These are phyloP conservation scores for Capitulum mitella DNA, from an alignment of 2,888 invertebrate species.

Conservation along the genomic window DNA sequence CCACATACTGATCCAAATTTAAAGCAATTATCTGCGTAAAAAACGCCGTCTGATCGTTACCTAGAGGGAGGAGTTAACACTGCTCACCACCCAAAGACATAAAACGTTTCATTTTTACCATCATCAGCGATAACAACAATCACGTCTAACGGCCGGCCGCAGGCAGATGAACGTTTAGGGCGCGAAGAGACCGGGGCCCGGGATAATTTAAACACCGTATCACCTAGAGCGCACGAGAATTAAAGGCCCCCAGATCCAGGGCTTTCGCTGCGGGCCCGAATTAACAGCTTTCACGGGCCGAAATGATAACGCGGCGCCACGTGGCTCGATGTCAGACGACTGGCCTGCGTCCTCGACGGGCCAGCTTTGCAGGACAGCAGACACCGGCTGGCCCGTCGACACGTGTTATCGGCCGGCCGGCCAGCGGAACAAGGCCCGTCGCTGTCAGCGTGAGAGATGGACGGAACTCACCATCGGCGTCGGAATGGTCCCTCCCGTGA, in stretches of 20 bases:
- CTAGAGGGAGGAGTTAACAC: neutral
- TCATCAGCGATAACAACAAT: neutral
- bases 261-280: neutral
- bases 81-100: neutral
- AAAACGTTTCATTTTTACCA: neutral
- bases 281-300: neutral
- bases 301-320: neutral
- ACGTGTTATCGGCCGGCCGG: too few species aligned
- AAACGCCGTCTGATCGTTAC: neutral
- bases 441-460: too few species aligned
- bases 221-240: neutral
- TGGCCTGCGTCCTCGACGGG: neutral
- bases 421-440: too few species aligned
- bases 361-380: too few species aligned
- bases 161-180: neutral
- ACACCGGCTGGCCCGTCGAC: too few species aligned
- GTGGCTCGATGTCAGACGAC: neutral
- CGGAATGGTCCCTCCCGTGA: too few species aligned
- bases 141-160: too few species aligned
- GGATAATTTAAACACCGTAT: neutral
- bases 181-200: neutral
- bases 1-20: neutral
- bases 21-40: neutral
- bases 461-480: too few species aligned
- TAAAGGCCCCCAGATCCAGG: neutral